Evolutionary conservation across 2,797 vertebrate species (phyloP).

Genomic region (Coendou prehensilis): DNA sequence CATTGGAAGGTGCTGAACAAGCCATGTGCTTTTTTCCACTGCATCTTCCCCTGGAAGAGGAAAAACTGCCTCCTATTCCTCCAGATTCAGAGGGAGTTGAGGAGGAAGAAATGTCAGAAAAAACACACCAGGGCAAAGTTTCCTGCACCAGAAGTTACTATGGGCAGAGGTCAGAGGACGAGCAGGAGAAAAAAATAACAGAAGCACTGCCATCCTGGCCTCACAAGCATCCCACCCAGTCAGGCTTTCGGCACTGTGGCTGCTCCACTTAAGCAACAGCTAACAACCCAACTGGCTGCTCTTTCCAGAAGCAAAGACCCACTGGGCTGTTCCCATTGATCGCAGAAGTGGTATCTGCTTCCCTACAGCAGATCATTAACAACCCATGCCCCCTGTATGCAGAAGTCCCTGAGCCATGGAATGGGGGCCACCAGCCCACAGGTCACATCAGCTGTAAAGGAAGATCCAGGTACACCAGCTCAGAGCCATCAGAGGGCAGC

Average conservation of each 20-base stretch:
- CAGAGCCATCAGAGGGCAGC: background rate
- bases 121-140: background rate
- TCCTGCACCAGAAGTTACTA: slow-evolving; percentile 59
- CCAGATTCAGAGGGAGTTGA: background rate
- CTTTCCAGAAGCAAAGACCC: background rate
- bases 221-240: background rate
- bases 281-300: background rate
- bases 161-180: slow-evolving; percentile 65
- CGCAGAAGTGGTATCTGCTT: background rate
- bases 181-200: background rate
- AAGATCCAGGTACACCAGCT: background rate
- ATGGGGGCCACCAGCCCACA: background rate
- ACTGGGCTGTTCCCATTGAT: background rate
- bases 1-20: slow-evolving; percentile 19
- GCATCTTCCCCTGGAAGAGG: slow-evolving; percentile 9
- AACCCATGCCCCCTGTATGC: background rate
- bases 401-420: background rate
- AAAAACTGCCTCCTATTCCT: slow-evolving; percentile 20
- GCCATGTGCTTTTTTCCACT: background rate
- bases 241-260: background rate
- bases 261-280: background rate
- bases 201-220: background rate
- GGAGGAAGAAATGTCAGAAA: slow-evolving; percentile 26
- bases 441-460: background rate
- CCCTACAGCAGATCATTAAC: background rate